phyloP scores from a whole-genome alignment of 1,140 invertebrate genomes.

The Halictus rubicundus region DNA sequence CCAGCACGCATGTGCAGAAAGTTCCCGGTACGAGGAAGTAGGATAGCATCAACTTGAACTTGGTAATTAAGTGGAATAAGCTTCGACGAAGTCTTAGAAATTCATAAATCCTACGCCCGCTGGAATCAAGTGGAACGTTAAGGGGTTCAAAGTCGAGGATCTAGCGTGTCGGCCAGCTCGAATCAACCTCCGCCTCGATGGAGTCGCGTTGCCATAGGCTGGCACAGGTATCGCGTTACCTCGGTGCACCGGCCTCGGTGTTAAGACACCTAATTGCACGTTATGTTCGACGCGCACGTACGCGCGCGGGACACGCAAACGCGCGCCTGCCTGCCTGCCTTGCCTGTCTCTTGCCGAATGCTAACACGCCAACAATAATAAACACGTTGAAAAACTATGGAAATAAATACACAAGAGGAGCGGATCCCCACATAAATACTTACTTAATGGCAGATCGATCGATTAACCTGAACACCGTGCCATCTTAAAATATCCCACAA shows the following conservation, averaged over 20 bases:
- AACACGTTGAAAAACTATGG: too few species aligned
- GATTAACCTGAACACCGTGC: too few species aligned
- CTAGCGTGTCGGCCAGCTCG: conserved; percentile 23
- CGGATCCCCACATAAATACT: too few species aligned
- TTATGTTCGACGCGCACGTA: conserved; percentile 58
- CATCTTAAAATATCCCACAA: too few species aligned
- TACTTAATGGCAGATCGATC: too few species aligned
- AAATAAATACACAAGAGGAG: too few species aligned
- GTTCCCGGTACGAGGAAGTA: too few species aligned
- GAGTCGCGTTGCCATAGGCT: conserved; percentile 40
- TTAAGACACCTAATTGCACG: conserved; percentile 65
- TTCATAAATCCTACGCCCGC: too few species aligned
- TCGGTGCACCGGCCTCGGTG: conserved; percentile 57
- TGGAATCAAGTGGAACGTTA: background rate
- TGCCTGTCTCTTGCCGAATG: conserved; percentile 62
- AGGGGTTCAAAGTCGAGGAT: conserved; percentile 21
- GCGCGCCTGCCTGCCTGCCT: conserved; percentile 8
- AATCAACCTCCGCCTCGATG: conserved; percentile 37
- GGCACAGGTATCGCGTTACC: conserved; percentile 57
- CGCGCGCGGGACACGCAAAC: conserved; percentile 16
- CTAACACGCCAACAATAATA: too few species aligned
- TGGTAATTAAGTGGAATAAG: too few species aligned
- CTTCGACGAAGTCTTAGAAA: background rate
- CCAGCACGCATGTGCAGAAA: too few species aligned
- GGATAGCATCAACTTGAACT: too few species aligned